A percentile compares a stretch with the other conserved stretches of the same genome.
phyloP scores from a whole-genome alignment of 2,888 invertebrate genomes.

The Meghimatium bilineatum region DNA sequence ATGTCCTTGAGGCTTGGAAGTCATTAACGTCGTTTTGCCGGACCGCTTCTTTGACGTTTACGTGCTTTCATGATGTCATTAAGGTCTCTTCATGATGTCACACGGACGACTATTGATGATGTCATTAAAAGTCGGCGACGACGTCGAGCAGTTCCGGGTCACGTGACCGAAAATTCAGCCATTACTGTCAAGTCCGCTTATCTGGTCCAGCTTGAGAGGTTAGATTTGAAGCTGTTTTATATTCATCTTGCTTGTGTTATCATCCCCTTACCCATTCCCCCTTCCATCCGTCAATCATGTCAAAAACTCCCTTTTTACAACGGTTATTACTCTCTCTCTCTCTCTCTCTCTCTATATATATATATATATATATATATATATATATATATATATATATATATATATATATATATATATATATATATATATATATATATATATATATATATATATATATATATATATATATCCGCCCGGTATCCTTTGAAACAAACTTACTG shows the following conservation, averaged over 20 bases:
- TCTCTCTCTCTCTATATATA: neutral
- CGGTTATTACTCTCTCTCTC: neutral
- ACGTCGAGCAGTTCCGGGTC: conserved; percentile 40
- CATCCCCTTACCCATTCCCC: neutral
- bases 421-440: no score
- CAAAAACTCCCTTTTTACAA: neutral
- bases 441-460: no score
- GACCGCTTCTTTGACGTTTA: conserved; percentile 23
- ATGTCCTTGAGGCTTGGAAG: conserved; percentile 19
- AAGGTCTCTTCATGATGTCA: conserved; percentile 42
- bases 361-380: no score
- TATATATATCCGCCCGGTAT: no score
- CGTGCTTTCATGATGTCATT: conserved; percentile 34
- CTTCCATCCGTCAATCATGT: neutral
- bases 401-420: no score
- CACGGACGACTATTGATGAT: conserved; percentile 29
- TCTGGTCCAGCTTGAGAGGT: conserved; percentile 23
- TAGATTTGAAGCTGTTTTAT: neutral
- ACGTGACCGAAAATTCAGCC: conserved; percentile 37
- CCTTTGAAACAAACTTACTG: no score
- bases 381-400: no score
- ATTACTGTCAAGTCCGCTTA: conserved; percentile 40
- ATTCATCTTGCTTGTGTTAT: neutral
- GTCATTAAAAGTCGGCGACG: conserved; percentile 42
- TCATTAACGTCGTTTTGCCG: conserved; percentile 40